Evolutionary conservation across 1,140 invertebrate genomes (phyloP), one percentile per base, ranked within the genome.

Genomic region (Wasmannia auropunctata): DNA sequence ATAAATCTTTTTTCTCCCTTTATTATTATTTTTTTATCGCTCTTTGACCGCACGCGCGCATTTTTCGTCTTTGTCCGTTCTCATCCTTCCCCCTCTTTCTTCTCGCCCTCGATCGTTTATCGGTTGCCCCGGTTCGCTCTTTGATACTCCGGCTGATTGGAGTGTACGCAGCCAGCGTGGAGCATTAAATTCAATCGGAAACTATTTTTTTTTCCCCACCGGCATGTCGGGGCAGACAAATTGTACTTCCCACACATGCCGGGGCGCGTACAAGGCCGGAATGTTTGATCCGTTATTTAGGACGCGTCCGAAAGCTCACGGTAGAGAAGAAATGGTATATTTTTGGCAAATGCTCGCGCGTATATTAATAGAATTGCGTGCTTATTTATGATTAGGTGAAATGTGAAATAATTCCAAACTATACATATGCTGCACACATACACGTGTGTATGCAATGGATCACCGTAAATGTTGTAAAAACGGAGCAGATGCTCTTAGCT

Each of bases 141-240:
- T 80, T 80, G 77, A 80, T 80, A 69, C 34, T 80, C 51, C 0
- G 37, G 40, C 67, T 72, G 79, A 80, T 80, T 51, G 62, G 76
- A 80, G 43, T 46, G 37, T 72, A 83, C 51, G 67, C 79, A 80
- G 62, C 46, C 63, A 40, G 46, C 6, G 51, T 83, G 51, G 67
- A 58, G 67, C 79, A 74, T 83, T 83, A 83, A 83, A 83, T 83
- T 83, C 79, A 83, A 74, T 83, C 67, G 79, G 19, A 46, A 83
- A 46, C 67, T 74, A 83, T 83, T 83, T 83, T 79, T 54, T 80
- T 83, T 69, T n/a, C n/a, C 25, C 28, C 67, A 28, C 19, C 28
- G 49, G 19, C 67, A 58, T 22, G 37, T 40, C 54, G 51, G 67
- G 37, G 37, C 79, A 46, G 79, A 83, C 79, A 83, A 83, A 83